Percentiles rank a stretch among this genome's conserved stretches.
These are phyloP conservation scores for Mus caroli DNA, from an alignment of 2,797 vertebrate genomes.

Conservation along the genomic window DNA sequence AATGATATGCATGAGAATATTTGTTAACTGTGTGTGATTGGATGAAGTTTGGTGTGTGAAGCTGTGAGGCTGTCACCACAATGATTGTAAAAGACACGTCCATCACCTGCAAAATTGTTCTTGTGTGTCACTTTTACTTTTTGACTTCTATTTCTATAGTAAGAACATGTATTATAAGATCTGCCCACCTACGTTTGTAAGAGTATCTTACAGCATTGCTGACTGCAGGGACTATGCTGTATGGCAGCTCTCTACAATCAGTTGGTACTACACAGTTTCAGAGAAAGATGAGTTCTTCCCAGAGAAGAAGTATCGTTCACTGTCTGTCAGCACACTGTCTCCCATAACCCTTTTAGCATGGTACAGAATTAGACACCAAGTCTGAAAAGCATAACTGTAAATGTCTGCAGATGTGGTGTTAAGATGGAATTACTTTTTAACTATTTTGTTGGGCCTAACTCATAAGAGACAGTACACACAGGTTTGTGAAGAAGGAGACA, in stretches of 20 bases:
- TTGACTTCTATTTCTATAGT: background rate
- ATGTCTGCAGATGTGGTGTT: background rate
- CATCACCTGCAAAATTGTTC: background rate
- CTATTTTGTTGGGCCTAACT: background rate
- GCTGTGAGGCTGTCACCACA: background rate
- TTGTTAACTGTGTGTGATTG: background rate
- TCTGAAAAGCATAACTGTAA: background rate
- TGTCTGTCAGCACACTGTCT: background rate
- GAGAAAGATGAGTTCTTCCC: background rate
- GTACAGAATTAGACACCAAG: background rate
- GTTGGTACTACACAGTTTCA: background rate
- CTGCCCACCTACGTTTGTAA: background rate
- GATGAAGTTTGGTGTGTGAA: background rate
- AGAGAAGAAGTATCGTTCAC: background rate
- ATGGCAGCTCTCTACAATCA: background rate
- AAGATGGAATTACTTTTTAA: background rate
- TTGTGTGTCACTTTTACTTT: background rate
- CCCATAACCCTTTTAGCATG: background rate
- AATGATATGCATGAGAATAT: background rate
- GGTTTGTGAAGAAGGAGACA: background rate
- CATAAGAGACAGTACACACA: background rate
- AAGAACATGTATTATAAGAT: background rate
- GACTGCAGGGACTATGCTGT: background rate
- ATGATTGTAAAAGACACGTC: background rate
- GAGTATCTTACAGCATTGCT: background rate